phyloP scores from a whole-genome alignment of 2,888 invertebrate species.

The Tipula vernalis region DNA sequence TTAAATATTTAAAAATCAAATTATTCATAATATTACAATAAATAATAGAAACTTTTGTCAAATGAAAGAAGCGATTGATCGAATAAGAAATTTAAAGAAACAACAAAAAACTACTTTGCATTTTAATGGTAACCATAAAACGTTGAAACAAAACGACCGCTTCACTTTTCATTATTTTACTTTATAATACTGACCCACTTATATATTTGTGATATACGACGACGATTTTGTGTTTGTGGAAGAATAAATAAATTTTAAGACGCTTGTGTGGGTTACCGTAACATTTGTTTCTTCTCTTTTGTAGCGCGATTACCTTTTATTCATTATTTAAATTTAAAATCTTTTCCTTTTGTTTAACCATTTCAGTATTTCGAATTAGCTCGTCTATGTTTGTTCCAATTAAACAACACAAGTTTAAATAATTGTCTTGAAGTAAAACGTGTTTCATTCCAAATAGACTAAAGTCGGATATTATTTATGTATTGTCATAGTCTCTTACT shows the following conservation, averaged over 20 bases:
- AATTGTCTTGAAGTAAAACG: no score
- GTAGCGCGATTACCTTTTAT: not conserved
- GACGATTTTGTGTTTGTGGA: not conserved
- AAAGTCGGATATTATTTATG: no score
- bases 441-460: no score
- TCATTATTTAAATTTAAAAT: no score
- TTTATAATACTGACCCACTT: conserved; percentile 4
- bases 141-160: not conserved
- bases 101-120: not conserved
- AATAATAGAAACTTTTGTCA: not conserved
- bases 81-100: not conserved
- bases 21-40: not conserved
- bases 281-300: not conserved
- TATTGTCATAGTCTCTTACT: no score
- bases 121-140: not conserved
- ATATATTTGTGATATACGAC: not conserved
- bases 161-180: not conserved
- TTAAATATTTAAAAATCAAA: not conserved
- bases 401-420: not conserved
- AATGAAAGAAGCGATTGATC: not conserved
- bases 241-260: not conserved
- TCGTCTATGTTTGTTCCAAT: not conserved
- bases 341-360: not conserved
- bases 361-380: not conserved
- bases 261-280: not conserved